Base-by-base conservation (phyloP, 2,113 vertebrate species). In the Conger conger region DNA sequence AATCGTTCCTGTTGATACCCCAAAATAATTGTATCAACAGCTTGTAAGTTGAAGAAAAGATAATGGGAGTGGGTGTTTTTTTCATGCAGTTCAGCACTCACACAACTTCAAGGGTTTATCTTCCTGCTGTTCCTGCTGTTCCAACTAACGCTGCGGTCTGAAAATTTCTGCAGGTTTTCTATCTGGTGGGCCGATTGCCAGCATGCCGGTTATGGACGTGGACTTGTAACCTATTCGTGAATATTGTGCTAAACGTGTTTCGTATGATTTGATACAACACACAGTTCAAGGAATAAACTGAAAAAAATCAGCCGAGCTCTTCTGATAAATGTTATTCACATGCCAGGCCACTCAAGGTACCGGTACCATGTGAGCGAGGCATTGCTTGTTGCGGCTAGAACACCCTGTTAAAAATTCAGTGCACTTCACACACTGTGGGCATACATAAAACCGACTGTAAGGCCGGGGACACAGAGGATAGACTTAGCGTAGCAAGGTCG, bases 391-490 rank as follows among this genome's bases (percentile, higher is more conserved):
- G 63, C n/a, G 13, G 27, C 9, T 33, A 6, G 27, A 73, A 73
- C n/a, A 30, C 63, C 27, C 36, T 27, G 30, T 79, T 79, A 37
- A 79, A 78, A 79, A 79, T 79, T 42, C 78, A 20, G 78, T 42
- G 78, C 78, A 9, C 78, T 40, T 40, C 20, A 42, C 78, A 42
- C n/a, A 30, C n/a, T 7, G 1, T 30, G 63, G 63, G 36, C 37
- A 38, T 27, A 79, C 78, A 79, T 36, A 79, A 27, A 79, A 79
- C 13, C 37, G 17, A 18, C 78, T 27, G n/a, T 79, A 36, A 37
- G 77, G 35, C 37, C n/a, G 36, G 36, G 3, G 37, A 38, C 35
- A 37, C 76, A 77, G 77, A 20, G 63, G 63, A 33, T 33, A 73
- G 63, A 11, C 63, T 73, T 30, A n/a, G n/a, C 63, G 11, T 11